Evolutionary conservation across 2,797 vertebrate species (phyloP), one percentile per base, ranked within the genome.

Genomic region (Merluccius polli): DNA sequence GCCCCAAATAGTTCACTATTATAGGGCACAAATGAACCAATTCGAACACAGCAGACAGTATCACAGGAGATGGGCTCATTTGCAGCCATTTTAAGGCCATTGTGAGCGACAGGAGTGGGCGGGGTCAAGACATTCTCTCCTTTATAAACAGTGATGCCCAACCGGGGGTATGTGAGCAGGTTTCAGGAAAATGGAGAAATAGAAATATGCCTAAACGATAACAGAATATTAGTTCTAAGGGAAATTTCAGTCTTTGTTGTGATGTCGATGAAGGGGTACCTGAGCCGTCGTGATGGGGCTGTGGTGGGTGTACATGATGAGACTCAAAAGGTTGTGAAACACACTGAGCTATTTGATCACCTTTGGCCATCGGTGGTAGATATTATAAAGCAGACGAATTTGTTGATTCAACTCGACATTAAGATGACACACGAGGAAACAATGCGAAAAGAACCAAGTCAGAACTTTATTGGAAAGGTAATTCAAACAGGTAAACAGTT

Each of bases 391-490:
- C n/a, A n/a, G n/a, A n/a, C n/a, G n/a, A n/a, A n/a, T n/a, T n/a
- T n/a, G 33, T 35, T 35, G 33, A 35, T 35, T 35, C 33, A 35
- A 35, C 33, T 35, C 8, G 36, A 38, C 36, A 38, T 38, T 12
- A 7, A 38, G 4, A 38, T 38, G 36, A 12, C 36, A 1, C 36
- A 8, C 3, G 33, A 38, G 36, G 10, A 38, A 38, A 38, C 36
- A 38, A 7, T 9, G 10, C 59, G 10, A 27, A n/a, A 65, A 27
- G n/a, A 65, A 65, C 59, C 59, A 27, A 65, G 24, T 65, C 27
- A 12, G 59, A 65, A 65, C 59, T 65, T 65, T 65, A 65, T 65
- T 65, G 59, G 59, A 65, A 65, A 65, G 59, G 59, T 65, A 65
- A 65, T 27, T 65, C 59, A 13, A 65, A 65, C 59, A 27, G 59